Evolutionary conservation across 2,797 vertebrate species (phyloP).

Genomic region (Luscinia luscinia): DNA sequence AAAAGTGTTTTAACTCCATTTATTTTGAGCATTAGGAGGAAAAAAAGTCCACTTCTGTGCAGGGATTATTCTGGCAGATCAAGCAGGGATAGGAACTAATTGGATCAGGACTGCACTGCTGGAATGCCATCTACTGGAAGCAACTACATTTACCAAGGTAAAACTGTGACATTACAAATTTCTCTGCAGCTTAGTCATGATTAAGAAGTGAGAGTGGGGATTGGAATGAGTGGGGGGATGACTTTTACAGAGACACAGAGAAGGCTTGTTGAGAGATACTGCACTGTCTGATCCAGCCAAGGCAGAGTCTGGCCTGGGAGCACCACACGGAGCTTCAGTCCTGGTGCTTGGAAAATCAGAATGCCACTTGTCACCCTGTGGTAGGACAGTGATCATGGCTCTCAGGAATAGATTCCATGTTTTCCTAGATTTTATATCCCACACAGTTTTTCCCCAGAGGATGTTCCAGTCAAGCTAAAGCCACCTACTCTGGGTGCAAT

Average conservation of each 20-base stretch:
- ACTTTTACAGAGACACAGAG: neutral
- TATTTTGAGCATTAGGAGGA: neutral
- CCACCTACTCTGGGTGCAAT: neutral
- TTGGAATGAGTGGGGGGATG: neutral
- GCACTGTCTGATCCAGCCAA: neutral
- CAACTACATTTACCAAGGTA: neutral
- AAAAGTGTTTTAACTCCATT: neutral
- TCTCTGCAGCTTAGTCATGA: neutral
- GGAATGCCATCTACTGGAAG: constrained; percentile 44
- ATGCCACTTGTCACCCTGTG: neutral
- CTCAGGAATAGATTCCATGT: neutral
- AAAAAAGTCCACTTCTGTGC: neutral
- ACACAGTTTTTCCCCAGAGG: neutral
- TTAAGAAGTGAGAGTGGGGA: neutral
- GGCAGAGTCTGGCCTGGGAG: neutral
- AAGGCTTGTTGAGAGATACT: neutral
- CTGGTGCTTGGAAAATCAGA: neutral
- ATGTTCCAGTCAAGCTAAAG: neutral
- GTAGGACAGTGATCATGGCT: neutral
- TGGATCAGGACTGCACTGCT: neutral
- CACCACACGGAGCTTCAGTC: neutral
- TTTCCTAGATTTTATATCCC: neutral
- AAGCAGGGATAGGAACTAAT: neutral
- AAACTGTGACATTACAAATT: neutral
- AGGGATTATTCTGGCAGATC: neutral